Conservation (phyloP, 1,140 invertebrate species). For the Aphaenogaster ashmeadi region DNA sequence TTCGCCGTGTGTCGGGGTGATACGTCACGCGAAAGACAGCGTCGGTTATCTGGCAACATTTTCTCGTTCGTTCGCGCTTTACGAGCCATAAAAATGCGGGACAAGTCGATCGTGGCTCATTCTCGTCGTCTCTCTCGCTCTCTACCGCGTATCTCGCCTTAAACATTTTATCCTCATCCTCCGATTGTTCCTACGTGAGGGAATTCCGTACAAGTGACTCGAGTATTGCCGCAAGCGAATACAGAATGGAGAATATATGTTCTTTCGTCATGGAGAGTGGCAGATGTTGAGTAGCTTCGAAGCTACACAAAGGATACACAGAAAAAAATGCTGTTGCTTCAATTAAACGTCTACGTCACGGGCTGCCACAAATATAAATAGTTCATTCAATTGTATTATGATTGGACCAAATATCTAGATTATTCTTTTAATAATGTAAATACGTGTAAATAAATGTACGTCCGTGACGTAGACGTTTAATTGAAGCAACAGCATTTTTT, state of each 20-base stretch:
- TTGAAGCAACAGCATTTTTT: too few species aligned
- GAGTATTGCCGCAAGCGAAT: not conserved
- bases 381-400: too few species aligned
- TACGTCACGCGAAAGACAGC: slow-evolving; percentile 9
- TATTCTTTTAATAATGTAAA: too few species aligned
- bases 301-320: not conserved
- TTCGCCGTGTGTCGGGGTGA: not conserved
- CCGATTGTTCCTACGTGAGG: slow-evolving; percentile 32
- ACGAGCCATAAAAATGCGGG: slow-evolving; percentile 53
- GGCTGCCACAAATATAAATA: too few species aligned
- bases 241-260: not conserved
- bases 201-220: slow-evolving; percentile 13
- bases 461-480: too few species aligned
- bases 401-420: too few species aligned
- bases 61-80: slow-evolving; percentile 40
- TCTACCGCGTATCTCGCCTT: slow-evolving; percentile 3
- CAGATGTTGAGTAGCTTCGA: not conserved
- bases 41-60: slow-evolving; percentile 38
- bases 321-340: too few species aligned
- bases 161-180: slow-evolving; percentile 49
- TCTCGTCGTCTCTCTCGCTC: not conserved
- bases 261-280: not conserved
- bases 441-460: too few species aligned
- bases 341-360: too few species aligned
- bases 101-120: slow-evolving; percentile 40